These are phyloP conservation scores for Metopolophium dirhodum DNA, from an alignment of 1,140 invertebrate species.

Conservation along the genomic window DNA sequence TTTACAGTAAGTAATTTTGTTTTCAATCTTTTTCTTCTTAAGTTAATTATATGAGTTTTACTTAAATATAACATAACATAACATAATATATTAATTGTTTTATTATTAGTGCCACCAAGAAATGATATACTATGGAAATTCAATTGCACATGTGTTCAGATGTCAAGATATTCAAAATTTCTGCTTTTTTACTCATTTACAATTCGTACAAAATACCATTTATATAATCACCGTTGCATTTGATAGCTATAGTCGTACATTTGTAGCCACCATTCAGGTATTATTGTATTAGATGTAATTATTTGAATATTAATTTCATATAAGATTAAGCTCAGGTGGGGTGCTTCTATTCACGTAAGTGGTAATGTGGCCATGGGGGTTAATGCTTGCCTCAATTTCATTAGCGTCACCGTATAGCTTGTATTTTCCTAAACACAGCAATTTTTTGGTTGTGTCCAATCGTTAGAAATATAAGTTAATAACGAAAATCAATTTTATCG, in stretches of 20 bases:
- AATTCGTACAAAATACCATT: constrained; percentile 38
- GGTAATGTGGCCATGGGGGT: too few relatives aligned
- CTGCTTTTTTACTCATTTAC: constrained; percentile 40
- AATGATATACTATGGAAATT: constrained; percentile 41
- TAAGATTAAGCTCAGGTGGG: neutral
- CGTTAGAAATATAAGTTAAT: neutral
- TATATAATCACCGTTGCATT: constrained; percentile 46
- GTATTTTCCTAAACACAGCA: neutral
- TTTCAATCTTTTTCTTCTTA: neutral
- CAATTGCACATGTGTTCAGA: constrained; percentile 7
- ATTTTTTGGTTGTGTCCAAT: neutral
- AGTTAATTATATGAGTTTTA: neutral
- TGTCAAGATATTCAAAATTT: constrained; percentile 24
- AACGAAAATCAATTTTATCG: neutral
- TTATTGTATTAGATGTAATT: neutral
- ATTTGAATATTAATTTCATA: neutral
- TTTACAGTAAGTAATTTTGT: constrained; percentile 29
- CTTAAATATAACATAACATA: neutral
- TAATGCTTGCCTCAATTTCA: neutral
- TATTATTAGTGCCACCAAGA: constrained; percentile 39
- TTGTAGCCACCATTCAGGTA: constrained; percentile 45
- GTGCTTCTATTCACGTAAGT: too few relatives aligned
- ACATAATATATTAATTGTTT: neutral
- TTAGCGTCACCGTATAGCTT: neutral
- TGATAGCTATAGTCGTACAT: constrained; percentile 27